Percentiles rank a stretch among this genome's conserved stretches.
phyloP scores from a whole-genome alignment of 1,140 invertebrate genomes.

The Ooceraea biroi region DNA sequence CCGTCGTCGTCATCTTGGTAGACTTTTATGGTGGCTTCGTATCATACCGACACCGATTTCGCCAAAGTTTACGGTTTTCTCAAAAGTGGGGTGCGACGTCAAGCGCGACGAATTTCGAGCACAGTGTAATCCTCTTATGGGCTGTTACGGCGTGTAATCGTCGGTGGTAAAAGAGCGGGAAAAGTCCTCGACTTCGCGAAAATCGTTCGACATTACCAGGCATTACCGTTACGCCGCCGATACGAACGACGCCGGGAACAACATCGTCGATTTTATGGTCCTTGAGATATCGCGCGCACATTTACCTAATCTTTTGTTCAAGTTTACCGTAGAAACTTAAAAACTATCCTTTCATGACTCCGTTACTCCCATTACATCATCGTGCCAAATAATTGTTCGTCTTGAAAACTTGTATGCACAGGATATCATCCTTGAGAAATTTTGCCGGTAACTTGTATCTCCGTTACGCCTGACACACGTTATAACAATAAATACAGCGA shows the following conservation, averaged over 20 bases:
- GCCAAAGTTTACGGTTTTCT: conserved; percentile 32
- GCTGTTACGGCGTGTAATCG: conserved; percentile 44
- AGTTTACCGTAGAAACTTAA: neutral
- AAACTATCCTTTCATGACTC: neutral
- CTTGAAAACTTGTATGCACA: neutral
- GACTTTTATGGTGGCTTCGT: conserved; percentile 40
- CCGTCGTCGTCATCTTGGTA: conserved; percentile 24
- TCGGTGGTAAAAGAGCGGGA: neutral
- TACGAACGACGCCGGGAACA: conserved; percentile 38
- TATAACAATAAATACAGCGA: conserved; percentile 16
- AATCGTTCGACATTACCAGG: conserved; percentile 30
- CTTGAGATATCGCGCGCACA: conserved; percentile 18
- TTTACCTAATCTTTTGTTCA: neutral
- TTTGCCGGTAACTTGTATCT: neutral
- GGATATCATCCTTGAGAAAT: neutral
- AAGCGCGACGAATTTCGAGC: conserved; percentile 39
- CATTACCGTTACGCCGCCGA: conserved; percentile 32
- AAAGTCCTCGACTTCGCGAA: conserved; percentile 2
- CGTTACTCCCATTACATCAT: neutral
- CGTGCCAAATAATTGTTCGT: neutral
- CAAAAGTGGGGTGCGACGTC: conserved; percentile 17
- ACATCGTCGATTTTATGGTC: conserved; percentile 53
- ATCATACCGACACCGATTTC: conserved; percentile 21
- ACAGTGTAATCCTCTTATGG: conserved; percentile 39
- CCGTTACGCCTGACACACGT: neutral